phyloP scores from a whole-genome alignment of 2,888 invertebrate genomes.

The Subacronicta megacephala region DNA sequence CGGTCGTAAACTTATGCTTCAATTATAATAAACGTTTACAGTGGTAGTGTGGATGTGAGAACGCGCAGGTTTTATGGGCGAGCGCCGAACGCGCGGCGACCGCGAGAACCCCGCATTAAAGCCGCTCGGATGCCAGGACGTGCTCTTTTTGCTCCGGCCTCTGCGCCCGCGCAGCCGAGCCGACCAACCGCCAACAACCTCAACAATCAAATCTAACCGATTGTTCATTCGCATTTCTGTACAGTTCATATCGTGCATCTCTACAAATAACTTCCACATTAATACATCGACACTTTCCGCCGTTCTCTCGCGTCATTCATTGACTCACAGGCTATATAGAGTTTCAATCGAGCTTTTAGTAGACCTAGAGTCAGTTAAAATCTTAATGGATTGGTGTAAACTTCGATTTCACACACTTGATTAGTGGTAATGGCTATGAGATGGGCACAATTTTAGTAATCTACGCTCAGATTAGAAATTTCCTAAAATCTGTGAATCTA shows the following conservation, averaged over 20 bases:
- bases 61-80: conserved; percentile 80
- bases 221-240: conserved; percentile 27
- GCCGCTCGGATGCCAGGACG: conserved; percentile 71
- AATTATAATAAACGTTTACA: conserved; percentile 86
- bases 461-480: no score
- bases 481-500: no score
- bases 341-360: no score
- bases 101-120: conserved; percentile 72
- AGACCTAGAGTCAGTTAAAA: conserved; percentile 52
- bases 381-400: conserved; percentile 54
- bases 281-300: neutral
- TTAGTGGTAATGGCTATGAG: conserved; percentile 53
- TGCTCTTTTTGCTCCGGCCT: conserved; percentile 75
- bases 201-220: conserved; percentile 51
- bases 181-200: conserved; percentile 33
- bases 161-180: conserved; percentile 27
- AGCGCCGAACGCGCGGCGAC: conserved; percentile 55
- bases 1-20: conserved; percentile 83
- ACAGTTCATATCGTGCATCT: neutral
- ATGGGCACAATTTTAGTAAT: conserved; percentile 64
- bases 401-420: conserved; percentile 64
- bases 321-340: conserved; percentile 22
- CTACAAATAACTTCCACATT: conserved; percentile 8
- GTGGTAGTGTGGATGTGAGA: conserved; percentile 80
- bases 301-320: neutral